Evolutionary conservation across 2,888 invertebrate species (phyloP).

Genomic region (Brachyopa scutellaris): DNA sequence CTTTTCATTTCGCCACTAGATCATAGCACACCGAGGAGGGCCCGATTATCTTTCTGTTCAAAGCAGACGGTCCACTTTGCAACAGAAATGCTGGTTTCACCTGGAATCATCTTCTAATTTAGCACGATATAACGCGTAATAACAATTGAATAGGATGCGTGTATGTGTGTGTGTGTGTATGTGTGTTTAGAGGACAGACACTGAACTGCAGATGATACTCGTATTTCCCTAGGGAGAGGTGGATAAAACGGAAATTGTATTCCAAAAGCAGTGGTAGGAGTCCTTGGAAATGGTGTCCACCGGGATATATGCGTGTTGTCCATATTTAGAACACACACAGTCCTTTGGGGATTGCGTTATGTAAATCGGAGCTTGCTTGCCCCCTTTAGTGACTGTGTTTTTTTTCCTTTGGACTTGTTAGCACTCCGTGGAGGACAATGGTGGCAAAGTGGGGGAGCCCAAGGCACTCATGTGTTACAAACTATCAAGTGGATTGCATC

Average conservation of each 20-base stretch:
- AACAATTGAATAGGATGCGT: conserved; percentile 45
- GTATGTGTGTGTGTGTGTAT: not conserved
- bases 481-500: not conserved
- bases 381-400: no score
- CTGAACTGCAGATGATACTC: not conserved
- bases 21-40: conserved; percentile 13
- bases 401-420: no score
- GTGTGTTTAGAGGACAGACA: not conserved
- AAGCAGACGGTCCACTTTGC: not conserved
- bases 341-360: conserved; percentile 17
- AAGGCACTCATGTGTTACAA: conserved; percentile 7
- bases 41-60: not conserved
- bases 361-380: conserved; percentile 8
- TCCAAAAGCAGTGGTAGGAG: no score
- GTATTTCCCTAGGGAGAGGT: not conserved
- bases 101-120: conserved; percentile 60
- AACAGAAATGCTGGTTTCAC: not conserved
- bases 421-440: conserved; percentile 2
- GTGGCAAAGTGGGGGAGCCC: not conserved
- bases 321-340: not conserved
- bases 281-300: not conserved
- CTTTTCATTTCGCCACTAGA: conserved; percentile 46
- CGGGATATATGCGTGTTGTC: not conserved
- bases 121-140: conserved; percentile 51
- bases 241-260: no score